Evolutionary conservation across 2,113 vertebrate species (phyloP), one percentile per base, ranked within the genome.

Genomic region (Chauna torquata): DNA sequence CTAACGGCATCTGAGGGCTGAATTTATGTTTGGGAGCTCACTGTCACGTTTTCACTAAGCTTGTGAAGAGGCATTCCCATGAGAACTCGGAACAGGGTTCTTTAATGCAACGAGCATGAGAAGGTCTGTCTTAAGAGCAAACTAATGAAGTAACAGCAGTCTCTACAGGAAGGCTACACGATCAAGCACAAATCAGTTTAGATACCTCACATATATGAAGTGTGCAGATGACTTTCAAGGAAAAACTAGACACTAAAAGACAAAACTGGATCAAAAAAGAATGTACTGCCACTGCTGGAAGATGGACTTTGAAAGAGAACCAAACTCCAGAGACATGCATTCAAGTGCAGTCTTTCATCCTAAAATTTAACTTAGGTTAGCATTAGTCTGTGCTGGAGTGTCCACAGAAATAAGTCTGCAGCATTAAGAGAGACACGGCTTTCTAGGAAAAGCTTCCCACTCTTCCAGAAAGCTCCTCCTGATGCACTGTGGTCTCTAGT

Each of bases 361-460:
- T 50, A 23, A 82, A 54, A 76, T 61, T 58, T 69, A 71, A 62
- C 47, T 61, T 7, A 45, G 8, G 6, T 69, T 70, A 68, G 9
- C 14, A 18, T 3, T 55, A 7, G 38, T 50, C 22, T 50, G 27
- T 3, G 8, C 69, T n/a, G 28, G 24, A 64, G 17, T 16, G 16
- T 15, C 28, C 58, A 55, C 3, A 72, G 49, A 69, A 71, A 25
- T 28, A 86, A 58, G 16, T 45, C 25, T 47, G 19, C 8, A 64
- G 18, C 34, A 20, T 0, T 68, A 28, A 12, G 24, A 79, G 28
- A 58, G 0, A 0, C 6, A n/a, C 0, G 1, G 10, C 14, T 55
- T 75, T 9, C 38, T 23, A 50, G 20, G 28, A 68, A 27, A 75
- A 59, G 12, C 19, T 24, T 86, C 28, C 18, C 4, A 18, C 12